Evolutionary conservation across 2,797 vertebrate genomes (phyloP).

Genomic region (Sebastes hubbsi): DNA sequence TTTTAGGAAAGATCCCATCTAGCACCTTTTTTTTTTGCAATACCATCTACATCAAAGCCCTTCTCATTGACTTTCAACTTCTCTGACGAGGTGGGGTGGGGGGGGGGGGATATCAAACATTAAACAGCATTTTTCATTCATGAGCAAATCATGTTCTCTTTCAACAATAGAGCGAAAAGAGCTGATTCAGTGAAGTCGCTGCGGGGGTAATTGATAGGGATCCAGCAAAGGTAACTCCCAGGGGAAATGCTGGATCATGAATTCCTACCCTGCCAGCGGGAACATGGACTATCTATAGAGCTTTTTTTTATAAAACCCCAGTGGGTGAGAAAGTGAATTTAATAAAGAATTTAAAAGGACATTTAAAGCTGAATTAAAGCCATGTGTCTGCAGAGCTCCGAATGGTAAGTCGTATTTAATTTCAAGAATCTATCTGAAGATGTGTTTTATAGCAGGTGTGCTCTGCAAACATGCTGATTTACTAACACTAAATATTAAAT

Average conservation of each 20-base stretch:
- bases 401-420: slow-evolving; percentile 25
- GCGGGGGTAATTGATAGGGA: slow-evolving; percentile 83
- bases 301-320: slow-evolving; percentile 30
- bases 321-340: slow-evolving; percentile 60
- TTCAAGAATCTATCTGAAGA: not conserved
- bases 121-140: slow-evolving; percentile 84
- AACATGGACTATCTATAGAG: slow-evolving; percentile 64
- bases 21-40: slow-evolving; percentile 47
- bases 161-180: slow-evolving; percentile 77
- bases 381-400: slow-evolving; percentile 21
- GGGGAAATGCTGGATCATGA: slow-evolving; percentile 77
- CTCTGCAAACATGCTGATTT: slow-evolving; percentile 16
- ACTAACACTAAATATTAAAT: not conserved
- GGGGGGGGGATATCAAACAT: slow-evolving; percentile 74
- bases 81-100: slow-evolving; percentile 19
- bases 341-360: slow-evolving; percentile 67
- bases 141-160: slow-evolving; percentile 79
- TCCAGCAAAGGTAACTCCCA: slow-evolving; percentile 75
- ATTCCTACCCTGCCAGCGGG: slow-evolving; percentile 68
- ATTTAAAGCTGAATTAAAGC: slow-evolving; percentile 62
- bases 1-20: slow-evolving; percentile 55
- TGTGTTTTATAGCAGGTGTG: not conserved
- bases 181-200: slow-evolving; percentile 81
- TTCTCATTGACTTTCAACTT: slow-evolving; percentile 62
- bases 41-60: slow-evolving; percentile 68